Base-by-base conservation (phyloP, 2,113 vertebrate species). In the Mirza zaza region DNA sequence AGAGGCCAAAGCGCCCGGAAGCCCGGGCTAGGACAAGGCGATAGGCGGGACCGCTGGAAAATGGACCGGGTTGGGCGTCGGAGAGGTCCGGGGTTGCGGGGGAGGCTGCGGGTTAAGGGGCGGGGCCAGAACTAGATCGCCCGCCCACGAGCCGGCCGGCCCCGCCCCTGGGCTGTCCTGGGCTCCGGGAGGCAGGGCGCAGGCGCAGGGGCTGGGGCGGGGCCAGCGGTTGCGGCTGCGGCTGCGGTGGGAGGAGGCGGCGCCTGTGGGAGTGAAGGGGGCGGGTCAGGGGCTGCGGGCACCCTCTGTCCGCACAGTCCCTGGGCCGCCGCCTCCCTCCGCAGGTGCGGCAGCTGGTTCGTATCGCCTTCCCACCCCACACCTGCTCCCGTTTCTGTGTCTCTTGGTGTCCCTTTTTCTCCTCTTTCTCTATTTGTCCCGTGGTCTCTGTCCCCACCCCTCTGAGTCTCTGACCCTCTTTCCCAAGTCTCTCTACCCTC, bases 141-240 rank as follows among this genome's bases (percentile, higher is more conserved):
- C 79, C 3, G 5, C 67, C 39, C 42, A 6, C 14, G 0, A 32
- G 73, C 5, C 4, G 36, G 18, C 18, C 7, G 14, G 87, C n/a
- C 65, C 82, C 83, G 75, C 80, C 96, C 71, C 42, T 14, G 21
- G 87, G 85, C 48, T 27, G 90, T 52, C 70, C 63, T 2, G 34
- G 89, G 1, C 71, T 2, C 57, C 4, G 29, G 18, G 61, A 25
- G 8, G 5, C 61, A 67, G 61, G 79, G 93, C 87, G 96, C 91
- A 88, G 91, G 79, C 65, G 82, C 71, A 21, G 77, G 97, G 98
- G 98, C 97, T 97, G 98, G 98, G 98, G 98, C 98, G 98, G 98
- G 97, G 98, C 98, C 98, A 98, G 98, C 97, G 97, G 98, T 98
- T 98, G 98, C 90, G 97, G 65, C 96, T 11, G 13, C 70, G 91